phyloP scores from a whole-genome alignment of 1,140 invertebrate genomes.

The Drosophila nigrodunni region DNA sequence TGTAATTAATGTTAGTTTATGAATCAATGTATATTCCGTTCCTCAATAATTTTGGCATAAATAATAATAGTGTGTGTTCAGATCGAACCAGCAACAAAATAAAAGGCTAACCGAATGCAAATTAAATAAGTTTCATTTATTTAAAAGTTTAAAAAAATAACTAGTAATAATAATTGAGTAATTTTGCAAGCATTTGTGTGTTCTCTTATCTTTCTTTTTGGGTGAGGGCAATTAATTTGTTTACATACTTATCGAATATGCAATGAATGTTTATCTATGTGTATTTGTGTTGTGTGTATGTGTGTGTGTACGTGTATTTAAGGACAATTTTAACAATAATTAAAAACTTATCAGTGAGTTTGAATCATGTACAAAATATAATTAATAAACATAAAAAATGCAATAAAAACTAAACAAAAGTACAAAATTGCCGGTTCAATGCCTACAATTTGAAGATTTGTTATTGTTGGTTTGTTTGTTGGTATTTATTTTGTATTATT shows the following conservation, averaged over 20 bases:
- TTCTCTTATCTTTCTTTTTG: constrained; percentile 31
- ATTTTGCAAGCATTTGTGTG: constrained; percentile 65
- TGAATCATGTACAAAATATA: constrained; percentile 76
- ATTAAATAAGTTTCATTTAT: constrained; percentile 79
- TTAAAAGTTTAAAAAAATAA: constrained; percentile 72
- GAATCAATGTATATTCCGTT: constrained; percentile 52
- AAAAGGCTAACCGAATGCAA: constrained; percentile 23
- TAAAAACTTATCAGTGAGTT: constrained; percentile 78
- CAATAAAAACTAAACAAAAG: constrained; percentile 78
- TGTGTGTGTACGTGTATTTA: constrained; percentile 38
- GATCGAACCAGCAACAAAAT: constrained; percentile 29
- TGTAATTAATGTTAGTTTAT: constrained; percentile 9
- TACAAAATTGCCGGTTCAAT: constrained; percentile 73
- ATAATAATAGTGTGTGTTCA: constrained; percentile 36
- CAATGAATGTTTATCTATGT: constrained; percentile 33
- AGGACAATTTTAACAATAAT: constrained; percentile 77
- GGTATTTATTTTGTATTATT: constrained; percentile 33
- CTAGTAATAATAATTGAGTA: constrained; percentile 73
- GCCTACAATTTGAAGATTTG: constrained; percentile 73
- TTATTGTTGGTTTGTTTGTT: constrained; percentile 34
- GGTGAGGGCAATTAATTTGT: constrained; percentile 29
- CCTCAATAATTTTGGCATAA: constrained; percentile 35
- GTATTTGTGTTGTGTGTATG: constrained; percentile 26
- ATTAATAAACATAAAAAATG: constrained; percentile 79
- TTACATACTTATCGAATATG: constrained; percentile 53